Conservation (phyloP, 1,140 invertebrate species). For the Drosophila kepulauana region DNA sequence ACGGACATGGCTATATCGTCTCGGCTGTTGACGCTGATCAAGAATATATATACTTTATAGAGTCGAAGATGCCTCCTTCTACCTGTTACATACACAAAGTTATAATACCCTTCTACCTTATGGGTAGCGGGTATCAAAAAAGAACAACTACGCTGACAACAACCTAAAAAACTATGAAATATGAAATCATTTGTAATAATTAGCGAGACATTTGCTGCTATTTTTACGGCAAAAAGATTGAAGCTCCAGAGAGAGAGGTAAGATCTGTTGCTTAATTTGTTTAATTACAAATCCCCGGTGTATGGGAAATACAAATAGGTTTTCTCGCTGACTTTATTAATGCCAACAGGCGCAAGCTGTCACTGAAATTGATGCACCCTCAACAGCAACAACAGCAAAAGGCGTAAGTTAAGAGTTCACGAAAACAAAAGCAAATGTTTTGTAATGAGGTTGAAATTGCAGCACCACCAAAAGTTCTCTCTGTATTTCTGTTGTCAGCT, state of each 20-base stretch:
- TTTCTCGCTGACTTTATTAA: slow-evolving; percentile 63
- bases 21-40: no score
- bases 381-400: slow-evolving; percentile 22
- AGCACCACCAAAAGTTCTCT: slow-evolving; percentile 43
- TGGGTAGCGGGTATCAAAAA: slow-evolving; percentile 9
- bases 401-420: slow-evolving; percentile 30
- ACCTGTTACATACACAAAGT: no score
- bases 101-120: no score
- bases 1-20: no score
- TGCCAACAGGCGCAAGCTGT: slow-evolving; percentile 65
- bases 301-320: slow-evolving; percentile 34
- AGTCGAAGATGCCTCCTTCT: no score
- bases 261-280: slow-evolving; percentile 55
- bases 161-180: slow-evolving; percentile 63
- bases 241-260: slow-evolving; percentile 2
- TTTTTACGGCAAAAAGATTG: slow-evolving; percentile 48
- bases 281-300: slow-evolving; percentile 73
- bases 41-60: no score
- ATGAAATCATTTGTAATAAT: slow-evolving; percentile 79
- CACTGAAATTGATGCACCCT: slow-evolving; percentile 65
- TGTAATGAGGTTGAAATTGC: slow-evolving; percentile 74
- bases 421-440: slow-evolving; percentile 57
- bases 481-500: slow-evolving; percentile 19
- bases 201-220: slow-evolving; percentile 66
- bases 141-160: slow-evolving; percentile 58